phyloP scores from a whole-genome alignment of 1,140 invertebrate genomes.

The Brachionus rotundiformis region DNA sequence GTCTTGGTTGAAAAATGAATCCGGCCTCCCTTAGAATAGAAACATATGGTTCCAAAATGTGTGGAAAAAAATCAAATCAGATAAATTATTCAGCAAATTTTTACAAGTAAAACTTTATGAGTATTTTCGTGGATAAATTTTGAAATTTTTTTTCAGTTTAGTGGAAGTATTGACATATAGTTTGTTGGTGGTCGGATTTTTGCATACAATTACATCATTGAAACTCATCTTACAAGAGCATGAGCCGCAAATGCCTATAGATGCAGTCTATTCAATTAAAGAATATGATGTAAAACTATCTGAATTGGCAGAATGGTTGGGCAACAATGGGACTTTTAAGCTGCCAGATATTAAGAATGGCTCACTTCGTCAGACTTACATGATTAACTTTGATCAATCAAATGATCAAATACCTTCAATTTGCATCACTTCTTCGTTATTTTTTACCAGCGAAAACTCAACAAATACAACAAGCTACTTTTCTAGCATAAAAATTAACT shows the following conservation, averaged over 20 bases:
- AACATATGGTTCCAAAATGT: too few species aligned
- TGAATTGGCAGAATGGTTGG: not conserved
- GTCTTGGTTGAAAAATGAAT: too few species aligned
- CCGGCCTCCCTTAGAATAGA: too few species aligned
- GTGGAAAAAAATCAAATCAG: too few species aligned
- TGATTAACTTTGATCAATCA: conserved; percentile 23
- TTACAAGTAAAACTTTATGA: too few species aligned
- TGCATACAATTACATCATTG: not conserved
- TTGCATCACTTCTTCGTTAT: not conserved
- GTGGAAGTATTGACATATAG: not conserved
- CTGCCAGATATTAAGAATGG: not conserved
- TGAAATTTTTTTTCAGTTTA: not conserved
- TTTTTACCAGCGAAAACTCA: not conserved
- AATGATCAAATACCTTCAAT: not conserved
- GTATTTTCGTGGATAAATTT: not conserved
- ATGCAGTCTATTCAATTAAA: not conserved
- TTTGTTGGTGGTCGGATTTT: not conserved
- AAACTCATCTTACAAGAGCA: not conserved
- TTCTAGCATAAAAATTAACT: conserved; percentile 11
- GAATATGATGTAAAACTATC: not conserved
- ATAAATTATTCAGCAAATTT: too few species aligned
- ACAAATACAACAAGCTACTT: not conserved
- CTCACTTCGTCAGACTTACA: not conserved
- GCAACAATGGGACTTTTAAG: not conserved
- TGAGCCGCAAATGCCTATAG: not conserved